phyloP scores from a whole-genome alignment of 2,888 invertebrate genomes.

The Pterostichus niger region DNA sequence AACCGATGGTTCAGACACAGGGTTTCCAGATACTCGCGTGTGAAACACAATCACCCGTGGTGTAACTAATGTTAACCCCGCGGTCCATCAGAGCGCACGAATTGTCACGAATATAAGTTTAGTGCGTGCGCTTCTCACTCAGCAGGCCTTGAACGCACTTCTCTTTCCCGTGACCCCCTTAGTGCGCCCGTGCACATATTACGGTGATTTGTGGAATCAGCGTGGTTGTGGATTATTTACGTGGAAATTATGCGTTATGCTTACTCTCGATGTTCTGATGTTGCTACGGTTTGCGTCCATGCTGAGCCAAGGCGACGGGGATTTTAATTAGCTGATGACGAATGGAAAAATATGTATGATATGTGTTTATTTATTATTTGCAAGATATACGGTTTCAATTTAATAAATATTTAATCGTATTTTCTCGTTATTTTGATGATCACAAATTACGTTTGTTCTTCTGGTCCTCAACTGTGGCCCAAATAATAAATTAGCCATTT shows the following conservation, averaged over 20 bases:
- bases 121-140: neutral
- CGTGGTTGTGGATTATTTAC: slow-evolving; percentile 50
- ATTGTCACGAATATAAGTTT: slow-evolving; percentile 57
- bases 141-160: slow-evolving; percentile 10
- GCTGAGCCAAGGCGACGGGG: slow-evolving; percentile 49
- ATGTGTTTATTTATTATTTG: slow-evolving; percentile 20
- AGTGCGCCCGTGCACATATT: slow-evolving; percentile 17
- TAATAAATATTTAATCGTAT: neutral
- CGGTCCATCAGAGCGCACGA: slow-evolving; percentile 21
- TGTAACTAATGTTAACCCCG: slow-evolving; percentile 50
- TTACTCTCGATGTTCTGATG: slow-evolving; percentile 37
- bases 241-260: slow-evolving; percentile 51
- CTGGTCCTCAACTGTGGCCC: no score
- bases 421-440: no score
- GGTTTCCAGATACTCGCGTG: slow-evolving; percentile 35
- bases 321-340: slow-evolving; percentile 46
- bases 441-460: no score
- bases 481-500: no score
- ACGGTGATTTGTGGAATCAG: slow-evolving; percentile 55
- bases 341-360: slow-evolving; percentile 16
- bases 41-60: slow-evolving; percentile 38
- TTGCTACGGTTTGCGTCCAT: slow-evolving; percentile 15
- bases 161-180: slow-evolving; percentile 3
- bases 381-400: neutral
- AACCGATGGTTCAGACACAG: neutral